Percentiles rank a stretch among this genome's conserved stretches.
Conservation (phyloP, 1,140 invertebrate genomes). For the Capitella teleta region DNA sequence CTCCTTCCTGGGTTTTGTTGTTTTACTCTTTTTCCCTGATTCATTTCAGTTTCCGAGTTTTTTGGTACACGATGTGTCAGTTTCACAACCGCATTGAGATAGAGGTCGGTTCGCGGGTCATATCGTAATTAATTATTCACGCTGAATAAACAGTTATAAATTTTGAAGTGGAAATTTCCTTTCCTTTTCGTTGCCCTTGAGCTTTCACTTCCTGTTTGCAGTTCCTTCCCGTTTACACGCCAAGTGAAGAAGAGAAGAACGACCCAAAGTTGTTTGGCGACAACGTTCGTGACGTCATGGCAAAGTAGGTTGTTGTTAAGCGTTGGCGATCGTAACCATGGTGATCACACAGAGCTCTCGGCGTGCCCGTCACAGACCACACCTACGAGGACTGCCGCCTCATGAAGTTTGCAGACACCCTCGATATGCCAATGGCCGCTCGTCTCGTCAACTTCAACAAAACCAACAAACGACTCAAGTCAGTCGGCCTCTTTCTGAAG, state of each 20-base stretch:
- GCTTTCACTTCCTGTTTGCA: constrained; percentile 16
- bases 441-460: constrained; percentile 65
- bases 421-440: constrained; percentile 63
- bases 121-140: constrained; percentile 1
- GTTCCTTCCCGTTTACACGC: constrained; percentile 83
- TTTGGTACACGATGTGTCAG: constrained; percentile 85
- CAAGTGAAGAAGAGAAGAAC: constrained; percentile 70
- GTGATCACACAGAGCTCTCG: constrained; percentile 54
- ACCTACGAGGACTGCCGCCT: constrained; percentile 83
- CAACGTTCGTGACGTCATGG: constrained; percentile 83
- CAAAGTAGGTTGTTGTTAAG: constrained; percentile 56
- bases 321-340: not conserved
- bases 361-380: constrained; percentile 77
- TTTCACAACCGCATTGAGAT: constrained; percentile 82
- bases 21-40: not conserved
- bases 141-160: not conserved
- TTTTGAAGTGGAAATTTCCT: too few relatives aligned
- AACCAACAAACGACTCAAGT: constrained; percentile 47
- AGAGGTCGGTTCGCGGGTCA: constrained; percentile 53
- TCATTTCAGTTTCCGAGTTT: constrained; percentile 57
- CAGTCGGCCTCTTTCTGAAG: too few relatives aligned
- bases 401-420: constrained; percentile 65
- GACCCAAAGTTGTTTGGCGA: constrained; percentile 81
- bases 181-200: too few relatives aligned
- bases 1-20: not conserved